phyloP scores from a whole-genome alignment of 2,888 invertebrate genomes.

The Leptinotarsa rubiginosa region DNA sequence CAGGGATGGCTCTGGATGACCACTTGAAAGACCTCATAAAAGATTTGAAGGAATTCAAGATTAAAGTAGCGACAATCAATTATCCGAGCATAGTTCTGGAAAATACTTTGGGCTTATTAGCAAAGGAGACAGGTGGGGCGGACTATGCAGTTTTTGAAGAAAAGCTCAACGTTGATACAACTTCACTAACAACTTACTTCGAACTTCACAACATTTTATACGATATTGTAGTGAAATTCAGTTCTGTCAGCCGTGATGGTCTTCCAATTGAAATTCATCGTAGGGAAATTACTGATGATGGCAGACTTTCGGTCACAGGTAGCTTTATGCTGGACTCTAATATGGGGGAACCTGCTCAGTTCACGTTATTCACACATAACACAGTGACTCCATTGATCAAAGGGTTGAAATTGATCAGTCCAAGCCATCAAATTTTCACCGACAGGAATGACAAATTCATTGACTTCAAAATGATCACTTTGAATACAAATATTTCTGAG shows the following conservation, averaged over 20 bases:
- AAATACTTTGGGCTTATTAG: conserved; percentile 66
- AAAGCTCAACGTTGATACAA: conserved; percentile 68
- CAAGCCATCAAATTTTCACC: conserved; percentile 66
- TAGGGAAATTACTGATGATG: conserved; percentile 68
- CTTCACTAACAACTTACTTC: conserved; percentile 69
- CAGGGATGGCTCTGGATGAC: conserved; percentile 67
- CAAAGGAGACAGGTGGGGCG: conserved; percentile 65
- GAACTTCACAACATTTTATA: conserved; percentile 68
- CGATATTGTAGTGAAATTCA: conserved; percentile 66
- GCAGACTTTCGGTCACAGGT: conserved; percentile 67
- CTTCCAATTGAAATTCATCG: conserved; percentile 70
- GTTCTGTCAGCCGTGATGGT: conserved; percentile 65
- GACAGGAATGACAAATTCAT: conserved; percentile 68
- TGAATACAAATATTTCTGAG: conserved; percentile 69
- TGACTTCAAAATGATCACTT: conserved; percentile 68
- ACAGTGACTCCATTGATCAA: conserved; percentile 68
- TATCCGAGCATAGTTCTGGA: conserved; percentile 68
- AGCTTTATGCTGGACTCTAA: conserved; percentile 70
- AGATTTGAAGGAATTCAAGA: conserved; percentile 65
- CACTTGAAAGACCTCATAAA: conserved; percentile 64
- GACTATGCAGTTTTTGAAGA: conserved; percentile 69
- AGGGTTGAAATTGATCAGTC: conserved; percentile 67
- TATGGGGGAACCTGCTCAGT: conserved; percentile 68
- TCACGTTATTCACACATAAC: conserved; percentile 70
- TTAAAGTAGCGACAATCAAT: conserved; percentile 69